Base-by-base conservation (phyloP, 1,140 invertebrate species). In the Vanessa atalanta region DNA sequence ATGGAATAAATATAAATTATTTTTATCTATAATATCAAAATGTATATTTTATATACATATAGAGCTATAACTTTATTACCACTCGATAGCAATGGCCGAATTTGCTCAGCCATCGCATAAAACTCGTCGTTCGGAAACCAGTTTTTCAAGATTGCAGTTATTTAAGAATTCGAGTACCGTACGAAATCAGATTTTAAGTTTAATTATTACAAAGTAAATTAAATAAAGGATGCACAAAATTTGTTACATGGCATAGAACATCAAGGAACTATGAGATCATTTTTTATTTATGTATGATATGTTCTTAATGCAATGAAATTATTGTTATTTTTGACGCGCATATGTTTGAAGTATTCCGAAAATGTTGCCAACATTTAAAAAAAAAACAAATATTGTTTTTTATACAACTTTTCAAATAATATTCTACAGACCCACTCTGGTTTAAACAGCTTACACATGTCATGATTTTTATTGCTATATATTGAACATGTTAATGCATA, bases 81-180 rank as follows among this genome's bases (percentile, higher is more conserved):
- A 71, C 71, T 73, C 50, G 74, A 75, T 78, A 76, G 81, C 81
- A 81, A 81, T 83, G 79, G 77, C 77, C 81, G 79, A 81, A 79
- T 73, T 79, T 61, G 65, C 73, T n/a, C 68, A 63, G 68, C 75
- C 77, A 79, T 73, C 63, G 65, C 73, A 60, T 70, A 64, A 73
- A 67, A 76, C 76, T 72, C 26, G 73, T 74, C 57, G 26, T 70
- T 13, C 63, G 37, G 55, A 68, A 78, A 80, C 78, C 76, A 66
- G 78, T 80, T 72, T 47, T 15, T 20, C 61, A 53, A 65, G 48
- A 69, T 70, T 64, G 63, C 67, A 26, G 66, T 64, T 31, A 48
- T 50, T 65, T 48, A 16, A 64, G 16, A 12, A 47, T 55, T 74
- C 57, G 51, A 63, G 72, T 70, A 70, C 72, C 31, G 55, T 71